A percentile compares a stretch with the other conserved stretches of the same genome.
phyloP scores from a whole-genome alignment of 2,797 vertebrate genomes.

The Lophotriccus pileatus region DNA sequence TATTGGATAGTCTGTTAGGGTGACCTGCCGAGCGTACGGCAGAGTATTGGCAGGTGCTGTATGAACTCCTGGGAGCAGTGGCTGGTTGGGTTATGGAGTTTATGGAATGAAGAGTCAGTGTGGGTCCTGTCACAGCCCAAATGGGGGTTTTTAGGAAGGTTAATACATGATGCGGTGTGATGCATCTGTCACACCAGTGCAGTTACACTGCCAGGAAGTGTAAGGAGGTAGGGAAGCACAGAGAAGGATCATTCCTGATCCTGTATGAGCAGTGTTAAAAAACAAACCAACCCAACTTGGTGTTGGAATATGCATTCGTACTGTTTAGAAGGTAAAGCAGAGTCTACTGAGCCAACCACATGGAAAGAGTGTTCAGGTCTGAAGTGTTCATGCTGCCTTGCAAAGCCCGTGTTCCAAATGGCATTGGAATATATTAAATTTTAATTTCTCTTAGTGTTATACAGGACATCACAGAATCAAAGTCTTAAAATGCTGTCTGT shows the following conservation, averaged over 20 bases:
- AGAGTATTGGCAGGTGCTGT: neutral
- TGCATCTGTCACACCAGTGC: neutral
- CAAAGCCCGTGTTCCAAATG: neutral
- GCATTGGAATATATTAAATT: neutral
- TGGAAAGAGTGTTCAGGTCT: neutral
- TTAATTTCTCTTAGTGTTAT: fast-evolving
- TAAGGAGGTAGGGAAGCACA: neutral
- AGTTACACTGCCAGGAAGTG: fast-evolving
- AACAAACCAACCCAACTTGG: fast-evolving
- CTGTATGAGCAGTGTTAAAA: neutral
- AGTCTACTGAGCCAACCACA: fast-evolving
- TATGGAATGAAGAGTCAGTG: neutral
- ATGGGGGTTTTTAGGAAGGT: neutral
- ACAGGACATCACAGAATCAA: neutral
- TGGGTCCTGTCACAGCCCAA: neutral
- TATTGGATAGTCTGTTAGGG: fast-evolving
- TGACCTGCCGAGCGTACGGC: neutral
- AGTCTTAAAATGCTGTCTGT: neutral
- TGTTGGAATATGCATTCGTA: fast-evolving
- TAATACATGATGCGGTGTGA: fast-evolving
- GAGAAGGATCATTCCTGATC: neutral
- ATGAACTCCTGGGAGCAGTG: neutral
- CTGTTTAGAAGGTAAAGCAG: neutral
- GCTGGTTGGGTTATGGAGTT: neutral
- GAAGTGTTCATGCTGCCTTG: neutral